These are phyloP conservation scores for Catostomus latipinnis DNA, from an alignment of 2,797 vertebrate genomes.

Conservation along the genomic window DNA sequence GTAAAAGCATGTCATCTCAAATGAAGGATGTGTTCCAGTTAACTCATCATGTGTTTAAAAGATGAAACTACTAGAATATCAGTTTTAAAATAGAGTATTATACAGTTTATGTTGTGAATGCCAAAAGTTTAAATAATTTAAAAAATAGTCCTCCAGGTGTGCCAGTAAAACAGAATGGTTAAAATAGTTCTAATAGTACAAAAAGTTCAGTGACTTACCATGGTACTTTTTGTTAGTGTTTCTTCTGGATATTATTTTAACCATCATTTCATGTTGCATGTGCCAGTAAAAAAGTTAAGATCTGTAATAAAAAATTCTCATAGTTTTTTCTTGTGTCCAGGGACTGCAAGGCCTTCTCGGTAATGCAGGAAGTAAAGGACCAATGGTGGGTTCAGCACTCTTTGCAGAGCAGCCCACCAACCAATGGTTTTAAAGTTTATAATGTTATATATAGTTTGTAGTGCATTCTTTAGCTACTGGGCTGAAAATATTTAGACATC, in stretches of 20 bases:
- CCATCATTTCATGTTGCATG: no score
- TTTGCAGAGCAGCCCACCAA: slow-evolving; percentile 9
- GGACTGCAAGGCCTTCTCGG: slow-evolving; percentile 77
- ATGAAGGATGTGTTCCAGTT: no score
- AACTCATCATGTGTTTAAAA: no score
- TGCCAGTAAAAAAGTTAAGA: neutral
- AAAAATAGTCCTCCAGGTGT: neutral
- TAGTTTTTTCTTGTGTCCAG: slow-evolving; percentile 69
- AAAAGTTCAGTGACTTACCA: no score
- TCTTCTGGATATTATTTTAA: neutral
- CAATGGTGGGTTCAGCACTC: slow-evolving; percentile 71
- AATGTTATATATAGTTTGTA: neutral
- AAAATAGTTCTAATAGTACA: no score
- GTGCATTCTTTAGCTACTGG: neutral
- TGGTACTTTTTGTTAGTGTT: no score
- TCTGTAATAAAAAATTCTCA: neutral
- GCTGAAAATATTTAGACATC: neutral
- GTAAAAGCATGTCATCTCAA: no score
- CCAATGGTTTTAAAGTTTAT: neutral
- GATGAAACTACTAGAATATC: no score
- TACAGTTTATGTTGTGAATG: neutral
- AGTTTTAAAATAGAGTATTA: no score
- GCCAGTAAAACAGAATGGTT: no score
- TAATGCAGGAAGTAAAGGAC: slow-evolving; percentile 75
- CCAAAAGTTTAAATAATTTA: neutral